A percentile compares a stretch with the other conserved stretches of the same genome.
Evolutionary conservation across 2,797 vertebrate genomes (phyloP).

Genomic region (Adelosebastes latens): DNA sequence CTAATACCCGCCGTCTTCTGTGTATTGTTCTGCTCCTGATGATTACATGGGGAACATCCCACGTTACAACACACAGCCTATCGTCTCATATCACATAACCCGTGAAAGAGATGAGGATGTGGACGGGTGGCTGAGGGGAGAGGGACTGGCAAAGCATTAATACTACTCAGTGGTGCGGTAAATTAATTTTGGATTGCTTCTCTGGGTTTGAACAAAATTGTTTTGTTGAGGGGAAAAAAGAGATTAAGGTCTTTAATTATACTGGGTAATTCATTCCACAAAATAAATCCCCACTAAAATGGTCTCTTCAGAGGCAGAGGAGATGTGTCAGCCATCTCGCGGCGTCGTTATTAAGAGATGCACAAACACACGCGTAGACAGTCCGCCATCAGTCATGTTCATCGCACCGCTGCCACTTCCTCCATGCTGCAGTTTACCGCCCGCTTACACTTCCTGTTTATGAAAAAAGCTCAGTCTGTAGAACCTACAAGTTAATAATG

Average conservation of each 20-base stretch:
- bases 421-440: conserved; percentile 36
- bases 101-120: conserved; percentile 58
- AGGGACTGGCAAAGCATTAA: conserved; percentile 76
- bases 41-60: conserved; percentile 74
- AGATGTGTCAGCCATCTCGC: conserved; percentile 66
- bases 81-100: conserved; percentile 69
- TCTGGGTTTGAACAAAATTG: conserved; percentile 83
- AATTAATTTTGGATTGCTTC: conserved; percentile 87
- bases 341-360: conserved; percentile 70
- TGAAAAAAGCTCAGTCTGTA: conserved; percentile 14
- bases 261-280: conserved; percentile 82
- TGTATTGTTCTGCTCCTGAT: conserved; percentile 67
- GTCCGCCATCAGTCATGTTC: conserved; percentile 50
- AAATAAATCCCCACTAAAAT: conserved; percentile 81
- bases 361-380: conserved; percentile 27
- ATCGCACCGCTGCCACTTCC: conserved; percentile 19
- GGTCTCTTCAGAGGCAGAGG: conserved; percentile 63
- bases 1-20: conserved; percentile 50
- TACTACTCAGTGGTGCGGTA: conserved; percentile 84
- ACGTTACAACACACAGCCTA: conserved; percentile 75
- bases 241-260: conserved; percentile 86
- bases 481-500: conserved; percentile 15
- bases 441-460: conserved; percentile 46
- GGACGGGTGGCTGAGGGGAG: conserved; percentile 43
- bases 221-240: conserved; percentile 83